Base-by-base conservation (phyloP, 2,113 vertebrate species). In the Gymnogyps californianus region DNA sequence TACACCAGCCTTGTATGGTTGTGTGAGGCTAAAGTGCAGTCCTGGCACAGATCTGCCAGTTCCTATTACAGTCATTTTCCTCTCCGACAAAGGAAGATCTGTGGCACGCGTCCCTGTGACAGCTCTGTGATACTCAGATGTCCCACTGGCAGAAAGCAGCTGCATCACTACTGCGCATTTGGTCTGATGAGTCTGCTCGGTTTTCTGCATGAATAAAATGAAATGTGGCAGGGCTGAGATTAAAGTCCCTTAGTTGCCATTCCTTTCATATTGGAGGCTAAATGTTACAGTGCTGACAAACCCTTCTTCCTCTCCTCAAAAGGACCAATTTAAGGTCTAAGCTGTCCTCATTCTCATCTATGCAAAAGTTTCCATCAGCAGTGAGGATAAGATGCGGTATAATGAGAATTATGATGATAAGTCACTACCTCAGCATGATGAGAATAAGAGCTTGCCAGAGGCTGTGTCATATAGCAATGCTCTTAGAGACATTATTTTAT, bases 11-110 rank as follows among this genome's bases (percentile, higher is more conserved):
- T 87, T 61, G 25, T 28, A 54, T 2, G 26, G 12, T 65, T 71
- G 52, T 72, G 36, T 76, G 89, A 81, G 71, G 24, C 36, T 65
- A 2, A 94, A 96, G 26, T 29, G 36, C 58, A 62, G 51, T 44
- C 54, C 86, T 95, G 93, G 74, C 96, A 93, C 65, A 85, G 81
- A 95, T 85, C 87, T 95, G 93, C 84, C 81, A 44, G 44, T 57
- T 82, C 74, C 89, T 89, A 69, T 92, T 89, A 85, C 4, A 8
- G 61, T 32, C 0, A 0, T 72, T 90, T 84, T 85, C 81, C 40
- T 78, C 34, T 47, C n/a, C 0, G 0, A 79, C 84, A 93, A 89
- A 91, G 61, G 65, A 59, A 59, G 69, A 89, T 84, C 52, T 57
- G 57, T 62, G 84, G 81, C 87, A 93, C 25, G 5, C 0, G 19